Evolutionary conservation across 2,113 vertebrate species (phyloP).

Genomic region (Lophochroa leadbeateri): DNA sequence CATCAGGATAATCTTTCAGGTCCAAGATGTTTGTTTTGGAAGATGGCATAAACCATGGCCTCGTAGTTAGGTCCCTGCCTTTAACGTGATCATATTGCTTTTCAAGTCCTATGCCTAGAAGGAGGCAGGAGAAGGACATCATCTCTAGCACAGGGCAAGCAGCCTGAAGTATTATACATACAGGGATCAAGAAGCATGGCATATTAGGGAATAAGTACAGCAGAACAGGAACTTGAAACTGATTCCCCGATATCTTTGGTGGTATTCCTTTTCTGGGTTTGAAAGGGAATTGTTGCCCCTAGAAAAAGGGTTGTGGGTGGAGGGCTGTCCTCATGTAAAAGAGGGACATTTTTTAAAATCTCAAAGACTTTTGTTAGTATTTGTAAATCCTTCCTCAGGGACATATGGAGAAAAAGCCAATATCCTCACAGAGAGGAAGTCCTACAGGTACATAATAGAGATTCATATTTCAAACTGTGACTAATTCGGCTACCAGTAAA

Average conservation of each 20-base stretch:
- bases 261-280: background rate
- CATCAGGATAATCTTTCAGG: background rate
- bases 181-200: background rate
- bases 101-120: background rate
- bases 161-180: background rate
- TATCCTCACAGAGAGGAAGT: background rate
- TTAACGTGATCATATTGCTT: background rate
- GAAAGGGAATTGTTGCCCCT: too few relatives aligned
- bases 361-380: background rate
- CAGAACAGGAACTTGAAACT: background rate
- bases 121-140: background rate
- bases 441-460: background rate
- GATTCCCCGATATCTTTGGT: background rate
- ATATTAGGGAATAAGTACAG: background rate
- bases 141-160: background rate
- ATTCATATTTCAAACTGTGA: background rate
- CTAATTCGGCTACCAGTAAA: background rate
- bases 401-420: background rate
- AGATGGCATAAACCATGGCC: background rate
- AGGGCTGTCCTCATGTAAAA: background rate
- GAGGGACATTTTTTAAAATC: background rate
- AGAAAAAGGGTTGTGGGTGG: rapidly evolving
- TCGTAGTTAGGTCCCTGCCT: background rate
- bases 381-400: background rate
- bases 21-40: background rate